A percentile compares a stretch with the other conserved stretches of the same genome.
These are phyloP conservation scores for Cephus rjabovi DNA, from an alignment of 2,888 invertebrate genomes.

Conservation along the genomic window DNA sequence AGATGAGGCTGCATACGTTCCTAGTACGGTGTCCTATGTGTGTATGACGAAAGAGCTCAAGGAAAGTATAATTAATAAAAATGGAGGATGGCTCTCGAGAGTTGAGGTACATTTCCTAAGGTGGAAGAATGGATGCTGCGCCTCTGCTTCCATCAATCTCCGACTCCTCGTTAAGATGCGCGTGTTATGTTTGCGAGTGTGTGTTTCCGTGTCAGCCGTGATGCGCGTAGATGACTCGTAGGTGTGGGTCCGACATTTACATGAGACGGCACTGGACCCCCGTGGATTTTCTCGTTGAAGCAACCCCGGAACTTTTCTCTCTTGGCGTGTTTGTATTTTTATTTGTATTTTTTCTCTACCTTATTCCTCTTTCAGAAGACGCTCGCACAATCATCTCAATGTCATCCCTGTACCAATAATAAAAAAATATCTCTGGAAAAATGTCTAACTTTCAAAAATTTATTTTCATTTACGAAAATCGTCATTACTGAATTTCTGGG, in stretches of 20 bases:
- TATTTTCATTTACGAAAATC: not conserved
- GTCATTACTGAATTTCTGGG: not conserved
- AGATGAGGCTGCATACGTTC: not conserved
- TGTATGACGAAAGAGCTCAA: not conserved
- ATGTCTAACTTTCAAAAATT: not conserved
- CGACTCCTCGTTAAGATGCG: slow-evolving; percentile 61
- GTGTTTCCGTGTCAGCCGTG: slow-evolving; percentile 26
- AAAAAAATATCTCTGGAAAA: not conserved
- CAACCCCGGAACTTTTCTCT: slow-evolving; percentile 33
- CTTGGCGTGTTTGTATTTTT: slow-evolving; percentile 27
- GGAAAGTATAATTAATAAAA: not conserved
- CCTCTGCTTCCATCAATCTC: slow-evolving; percentile 63
- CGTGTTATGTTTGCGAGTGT: slow-evolving; percentile 46
- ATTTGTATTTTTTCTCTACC: not conserved
- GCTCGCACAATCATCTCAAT: not conserved
- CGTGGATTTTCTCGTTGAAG: slow-evolving; percentile 52
- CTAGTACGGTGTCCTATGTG: not conserved
- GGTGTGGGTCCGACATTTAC: slow-evolving; percentile 48
- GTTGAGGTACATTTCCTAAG: not conserved
- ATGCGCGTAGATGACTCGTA: not conserved
- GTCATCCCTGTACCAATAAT: not conserved
- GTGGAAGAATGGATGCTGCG: slow-evolving; percentile 33
- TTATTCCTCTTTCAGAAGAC: not conserved
- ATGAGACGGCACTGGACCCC: slow-evolving; percentile 50
- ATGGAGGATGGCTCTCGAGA: not conserved